phyloP scores from a whole-genome alignment of 2,797 vertebrate species.

The Micropoecilia bifurca region DNA sequence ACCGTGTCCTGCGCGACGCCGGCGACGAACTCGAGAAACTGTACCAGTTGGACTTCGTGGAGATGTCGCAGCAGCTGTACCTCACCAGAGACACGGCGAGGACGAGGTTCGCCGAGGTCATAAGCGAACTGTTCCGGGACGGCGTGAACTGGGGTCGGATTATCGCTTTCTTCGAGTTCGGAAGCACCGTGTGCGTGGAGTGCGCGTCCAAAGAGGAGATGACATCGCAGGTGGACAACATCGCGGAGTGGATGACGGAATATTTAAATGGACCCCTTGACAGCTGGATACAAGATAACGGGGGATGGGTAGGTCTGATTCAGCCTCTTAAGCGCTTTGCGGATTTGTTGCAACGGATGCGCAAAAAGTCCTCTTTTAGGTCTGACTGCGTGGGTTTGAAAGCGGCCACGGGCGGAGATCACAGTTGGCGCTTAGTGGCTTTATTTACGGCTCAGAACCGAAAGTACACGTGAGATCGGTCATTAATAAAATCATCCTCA shows the following conservation, averaged over 20 bases:
- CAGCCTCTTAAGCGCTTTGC: slow-evolving; percentile 45
- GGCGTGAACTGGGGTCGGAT: slow-evolving; percentile 99
- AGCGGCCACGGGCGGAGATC: not conserved
- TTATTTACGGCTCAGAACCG: not conserved
- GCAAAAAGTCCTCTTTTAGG: slow-evolving; percentile 36
- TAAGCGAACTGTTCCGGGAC: slow-evolving; percentile 97
- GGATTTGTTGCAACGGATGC: slow-evolving; percentile 48
- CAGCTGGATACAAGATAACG: slow-evolving; percentile 98
- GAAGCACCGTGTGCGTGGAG: slow-evolving; percentile 94
- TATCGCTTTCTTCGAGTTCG: slow-evolving; percentile 98
- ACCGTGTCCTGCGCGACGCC: slow-evolving; percentile 90
- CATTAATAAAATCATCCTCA: slow-evolving; percentile 30
- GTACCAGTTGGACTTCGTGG: slow-evolving; percentile 93
- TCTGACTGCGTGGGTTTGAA: not conserved
- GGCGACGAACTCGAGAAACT: slow-evolving; percentile 93
- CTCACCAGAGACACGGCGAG: slow-evolving; percentile 90
- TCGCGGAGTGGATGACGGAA: slow-evolving; percentile 96
- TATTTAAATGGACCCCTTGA: slow-evolving; percentile 95
- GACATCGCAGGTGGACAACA: slow-evolving; percentile 91
- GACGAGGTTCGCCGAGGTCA: slow-evolving; percentile 91
- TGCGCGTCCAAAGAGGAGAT: slow-evolving; percentile 93
- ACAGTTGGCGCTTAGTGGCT: not conserved
- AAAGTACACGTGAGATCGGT: slow-evolving; percentile 35
- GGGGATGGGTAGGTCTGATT: slow-evolving; percentile 96
- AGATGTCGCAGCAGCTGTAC: slow-evolving; percentile 95